phyloP scores from a whole-genome alignment of 2,113 vertebrate genomes.

The Centropus bengalensis region DNA sequence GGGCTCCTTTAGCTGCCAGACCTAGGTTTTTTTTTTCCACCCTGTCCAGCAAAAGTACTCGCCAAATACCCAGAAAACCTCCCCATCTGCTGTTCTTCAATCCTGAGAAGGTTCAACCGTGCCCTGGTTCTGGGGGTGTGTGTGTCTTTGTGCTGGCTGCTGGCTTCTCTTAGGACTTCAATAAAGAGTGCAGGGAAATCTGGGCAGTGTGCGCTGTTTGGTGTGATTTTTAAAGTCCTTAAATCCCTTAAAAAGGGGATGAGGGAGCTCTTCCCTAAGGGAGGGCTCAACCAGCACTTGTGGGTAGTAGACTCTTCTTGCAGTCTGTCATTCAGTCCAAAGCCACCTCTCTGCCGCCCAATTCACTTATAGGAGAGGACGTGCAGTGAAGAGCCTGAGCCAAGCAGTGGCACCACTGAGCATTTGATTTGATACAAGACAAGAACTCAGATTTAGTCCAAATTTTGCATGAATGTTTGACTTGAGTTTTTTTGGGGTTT shows the following conservation, averaged over 20 bases:
- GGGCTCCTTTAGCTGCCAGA: not conserved
- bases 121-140: not conserved
- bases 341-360: not conserved
- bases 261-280: not conserved
- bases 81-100: not conserved
- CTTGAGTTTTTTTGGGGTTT: not conserved
- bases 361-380: not conserved
- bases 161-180: not conserved
- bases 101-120: accelerated
- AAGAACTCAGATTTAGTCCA: not conserved
- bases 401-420: not conserved
- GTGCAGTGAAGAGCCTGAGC: not conserved
- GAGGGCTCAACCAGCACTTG: accelerated
- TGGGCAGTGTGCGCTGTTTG: not conserved
- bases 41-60: not conserved
- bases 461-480: not conserved
- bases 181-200: accelerated
- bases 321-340: not conserved
- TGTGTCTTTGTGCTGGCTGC: not conserved
- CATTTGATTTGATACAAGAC: not conserved
- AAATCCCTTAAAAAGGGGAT: not conserved
- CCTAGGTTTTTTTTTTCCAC: not conserved
- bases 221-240: not conserved
- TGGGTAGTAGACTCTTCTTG: not conserved
- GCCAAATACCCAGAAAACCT: not conserved